Conservation (phyloP, 2,797 vertebrate genomes). For the Sandelia bainsii region DNA sequence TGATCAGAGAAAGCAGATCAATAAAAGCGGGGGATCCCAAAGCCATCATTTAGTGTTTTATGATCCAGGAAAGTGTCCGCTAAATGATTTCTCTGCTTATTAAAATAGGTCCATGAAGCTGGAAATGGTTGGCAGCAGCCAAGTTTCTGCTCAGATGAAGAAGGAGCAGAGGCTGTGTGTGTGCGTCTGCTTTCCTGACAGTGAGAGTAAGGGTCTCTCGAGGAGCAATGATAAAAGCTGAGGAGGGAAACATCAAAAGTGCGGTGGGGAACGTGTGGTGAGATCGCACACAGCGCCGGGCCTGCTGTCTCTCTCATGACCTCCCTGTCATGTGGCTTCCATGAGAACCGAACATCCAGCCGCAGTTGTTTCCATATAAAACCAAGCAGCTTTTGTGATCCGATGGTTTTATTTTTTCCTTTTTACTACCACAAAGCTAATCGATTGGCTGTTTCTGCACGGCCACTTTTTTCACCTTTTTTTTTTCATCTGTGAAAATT, state of each 20-base stretch:
- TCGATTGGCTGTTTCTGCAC: slow-evolving; percentile 65
- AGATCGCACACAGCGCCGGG: slow-evolving; percentile 82
- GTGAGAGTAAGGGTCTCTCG: slow-evolving; percentile 72
- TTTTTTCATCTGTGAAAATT: slow-evolving; percentile 54
- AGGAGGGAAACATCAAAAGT: slow-evolving; percentile 78
- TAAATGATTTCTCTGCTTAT: slow-evolving; percentile 80
- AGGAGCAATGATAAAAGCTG: slow-evolving; percentile 69
- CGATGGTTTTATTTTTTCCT: slow-evolving; percentile 24
- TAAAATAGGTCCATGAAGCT: slow-evolving; percentile 76
- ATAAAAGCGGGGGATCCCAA: slow-evolving; percentile 65
- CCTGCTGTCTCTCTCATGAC: slow-evolving; percentile 82
- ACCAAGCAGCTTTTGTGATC: slow-evolving; percentile 77
- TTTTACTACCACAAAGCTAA: slow-evolving; percentile 72
- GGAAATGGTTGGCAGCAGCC: slow-evolving; percentile 64
- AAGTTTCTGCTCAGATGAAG: slow-evolving; percentile 53
- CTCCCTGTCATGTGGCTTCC: slow-evolving; percentile 83
- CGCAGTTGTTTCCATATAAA: slow-evolving; percentile 84
- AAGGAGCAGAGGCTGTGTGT: background rate
- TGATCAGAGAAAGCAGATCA: slow-evolving; percentile 71
- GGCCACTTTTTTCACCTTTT: slow-evolving; percentile 51
- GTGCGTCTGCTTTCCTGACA: slow-evolving; percentile 54
- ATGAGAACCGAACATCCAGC: slow-evolving; percentile 80
- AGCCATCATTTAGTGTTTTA: slow-evolving; percentile 74
- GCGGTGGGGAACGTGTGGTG: slow-evolving; percentile 70
- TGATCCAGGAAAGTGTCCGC: slow-evolving; percentile 80